These are phyloP conservation scores for Aramus guarauna DNA, from an alignment of 2,113 vertebrate genomes.

Conservation along the genomic window DNA sequence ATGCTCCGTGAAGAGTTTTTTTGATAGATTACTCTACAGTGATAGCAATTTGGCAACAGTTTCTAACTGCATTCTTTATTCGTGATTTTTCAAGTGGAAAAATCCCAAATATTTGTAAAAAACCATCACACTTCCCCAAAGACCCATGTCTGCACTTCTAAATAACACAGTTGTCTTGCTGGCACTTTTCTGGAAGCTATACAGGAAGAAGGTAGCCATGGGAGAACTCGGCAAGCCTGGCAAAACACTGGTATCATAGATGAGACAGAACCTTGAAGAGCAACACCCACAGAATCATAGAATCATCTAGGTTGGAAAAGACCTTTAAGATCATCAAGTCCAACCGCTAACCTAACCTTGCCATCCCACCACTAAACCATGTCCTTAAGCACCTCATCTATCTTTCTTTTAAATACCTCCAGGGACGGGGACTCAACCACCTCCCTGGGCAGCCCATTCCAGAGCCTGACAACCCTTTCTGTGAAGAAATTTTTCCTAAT, in stretches of 20 bases:
- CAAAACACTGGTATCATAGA: background rate
- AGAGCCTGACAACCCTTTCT: no score
- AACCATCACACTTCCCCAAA: background rate
- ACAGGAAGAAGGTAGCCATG: background rate
- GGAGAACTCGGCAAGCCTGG: background rate
- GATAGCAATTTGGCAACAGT: background rate
- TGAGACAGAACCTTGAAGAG: background rate
- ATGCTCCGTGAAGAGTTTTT: background rate
- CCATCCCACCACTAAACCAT: no score
- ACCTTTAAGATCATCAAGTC: no score
- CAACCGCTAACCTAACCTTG: no score
- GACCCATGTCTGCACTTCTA: background rate
- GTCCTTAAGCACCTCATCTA: no score
- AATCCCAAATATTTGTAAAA: background rate
- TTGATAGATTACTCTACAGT: background rate
- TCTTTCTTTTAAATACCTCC: no score
- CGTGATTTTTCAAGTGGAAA: background rate
- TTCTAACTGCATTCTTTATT: background rate
- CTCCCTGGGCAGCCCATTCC: no score
- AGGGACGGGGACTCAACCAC: no score
- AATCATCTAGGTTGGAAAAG: no score
- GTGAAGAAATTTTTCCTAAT: no score
- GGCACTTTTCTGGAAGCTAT: background rate
- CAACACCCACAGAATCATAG: no score
- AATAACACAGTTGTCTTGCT: background rate